A percentile compares a stretch with the other conserved stretches of the same genome.
Evolutionary conservation across 2,113 vertebrate genomes (phyloP).

Genomic region (Xiphorhynchus elegans): DNA sequence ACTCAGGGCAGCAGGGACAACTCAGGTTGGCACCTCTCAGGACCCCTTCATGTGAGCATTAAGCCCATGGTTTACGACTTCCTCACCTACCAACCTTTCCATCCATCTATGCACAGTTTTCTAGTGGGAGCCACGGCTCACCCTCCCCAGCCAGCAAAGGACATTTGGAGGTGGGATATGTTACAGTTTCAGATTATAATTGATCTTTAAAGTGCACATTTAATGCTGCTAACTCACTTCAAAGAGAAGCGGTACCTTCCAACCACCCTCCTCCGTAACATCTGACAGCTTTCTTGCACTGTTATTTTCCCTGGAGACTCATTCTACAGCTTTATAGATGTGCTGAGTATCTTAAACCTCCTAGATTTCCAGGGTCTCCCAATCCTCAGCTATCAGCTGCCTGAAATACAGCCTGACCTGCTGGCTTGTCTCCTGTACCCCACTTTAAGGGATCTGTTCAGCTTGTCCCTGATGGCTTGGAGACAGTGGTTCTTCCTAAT

Average conservation of each 20-base stretch:
- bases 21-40: neutral
- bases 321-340: neutral
- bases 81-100: neutral
- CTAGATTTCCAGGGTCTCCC: neutral
- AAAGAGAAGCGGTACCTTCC: neutral
- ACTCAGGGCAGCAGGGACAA: neutral
- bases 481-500: neutral
- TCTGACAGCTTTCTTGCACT: neutral
- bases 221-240: neutral
- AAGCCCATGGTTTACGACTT: neutral
- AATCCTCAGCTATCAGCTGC: neutral
- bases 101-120: fast-evolving
- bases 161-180: neutral
- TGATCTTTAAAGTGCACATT: neutral
- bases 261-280: neutral
- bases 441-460: neutral
- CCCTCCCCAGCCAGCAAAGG: neutral
- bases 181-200: neutral
- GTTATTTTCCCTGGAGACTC: neutral
- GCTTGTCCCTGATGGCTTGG: neutral
- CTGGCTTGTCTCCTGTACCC: neutral
- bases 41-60: fast-evolving
- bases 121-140: neutral
- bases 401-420: neutral
- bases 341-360: neutral